Percentiles rank a stretch among this genome's conserved stretches.
Evolutionary conservation across 2,113 vertebrate genomes (phyloP).

Genomic region (Oreocharis arfaki): DNA sequence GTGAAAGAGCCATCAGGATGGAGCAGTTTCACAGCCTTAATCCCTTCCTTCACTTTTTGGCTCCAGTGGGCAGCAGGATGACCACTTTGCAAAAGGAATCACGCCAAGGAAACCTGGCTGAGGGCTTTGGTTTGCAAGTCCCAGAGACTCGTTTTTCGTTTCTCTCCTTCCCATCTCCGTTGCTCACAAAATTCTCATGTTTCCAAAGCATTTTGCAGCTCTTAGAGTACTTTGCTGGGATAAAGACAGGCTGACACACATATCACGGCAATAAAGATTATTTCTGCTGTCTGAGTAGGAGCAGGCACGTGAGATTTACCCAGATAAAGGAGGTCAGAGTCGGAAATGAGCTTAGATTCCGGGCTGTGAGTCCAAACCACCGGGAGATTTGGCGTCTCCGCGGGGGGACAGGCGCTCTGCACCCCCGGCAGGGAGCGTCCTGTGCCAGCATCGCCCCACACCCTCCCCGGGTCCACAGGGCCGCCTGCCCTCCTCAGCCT

Average conservation of each 20-base stretch:
- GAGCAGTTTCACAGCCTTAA: background rate
- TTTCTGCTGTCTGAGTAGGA: background rate
- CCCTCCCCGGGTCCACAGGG: background rate
- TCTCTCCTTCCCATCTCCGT: background rate
- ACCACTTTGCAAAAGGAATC: background rate
- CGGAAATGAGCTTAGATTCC: background rate
- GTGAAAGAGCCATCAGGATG: background rate
- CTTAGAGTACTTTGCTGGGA: background rate
- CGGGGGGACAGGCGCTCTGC: rapidly evolving
- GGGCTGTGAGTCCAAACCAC: background rate
- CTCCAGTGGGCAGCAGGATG: background rate
- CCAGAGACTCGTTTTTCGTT: background rate
- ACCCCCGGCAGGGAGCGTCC: background rate
- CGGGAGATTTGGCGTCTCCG: background rate
- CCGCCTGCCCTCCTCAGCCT: background rate
- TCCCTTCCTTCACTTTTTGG: background rate
- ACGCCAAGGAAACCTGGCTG: background rate
- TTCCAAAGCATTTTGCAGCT: background rate
- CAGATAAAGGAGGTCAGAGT: background rate
- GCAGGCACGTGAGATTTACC: background rate
- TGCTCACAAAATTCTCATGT: background rate
- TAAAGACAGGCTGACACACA: background rate
- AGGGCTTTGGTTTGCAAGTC: background rate
- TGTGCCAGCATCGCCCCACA: rapidly evolving
- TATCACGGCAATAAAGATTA: background rate